These are phyloP conservation scores for Orthosia gracilis DNA, from an alignment of 2,888 invertebrate genomes.

Conservation along the genomic window DNA sequence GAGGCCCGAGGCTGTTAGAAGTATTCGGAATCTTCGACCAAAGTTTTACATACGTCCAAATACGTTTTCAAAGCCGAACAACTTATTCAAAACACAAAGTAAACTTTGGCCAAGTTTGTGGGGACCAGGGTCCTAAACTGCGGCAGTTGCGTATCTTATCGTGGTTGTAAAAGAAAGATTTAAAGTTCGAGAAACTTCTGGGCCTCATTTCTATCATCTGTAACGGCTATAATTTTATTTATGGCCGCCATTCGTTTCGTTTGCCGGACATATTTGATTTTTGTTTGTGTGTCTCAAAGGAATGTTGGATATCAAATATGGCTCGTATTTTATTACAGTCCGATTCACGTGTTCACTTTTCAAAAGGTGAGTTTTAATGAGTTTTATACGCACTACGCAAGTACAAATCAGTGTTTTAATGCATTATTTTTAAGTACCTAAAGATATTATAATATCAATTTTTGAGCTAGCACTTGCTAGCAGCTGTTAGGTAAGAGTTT, in stretches of 20 bases:
- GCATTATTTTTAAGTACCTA: background rate
- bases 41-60: constrained; percentile 50
- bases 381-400: too few relatives aligned
- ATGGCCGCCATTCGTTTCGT: constrained; percentile 53
- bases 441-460: too few relatives aligned
- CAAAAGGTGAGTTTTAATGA: background rate
- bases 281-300: constrained; percentile 35
- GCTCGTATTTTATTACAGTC: constrained; percentile 20
- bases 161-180: constrained; percentile 67
- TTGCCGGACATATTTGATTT: constrained; percentile 51
- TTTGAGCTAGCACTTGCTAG: too few relatives aligned
- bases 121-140: constrained; percentile 44
- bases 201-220: constrained; percentile 59
- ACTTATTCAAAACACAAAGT: constrained; percentile 66
- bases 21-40: constrained; percentile 39
- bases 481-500: too few relatives aligned
- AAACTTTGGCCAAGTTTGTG: constrained; percentile 55
- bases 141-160: constrained; percentile 66
- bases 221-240: constrained; percentile 65
- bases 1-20: constrained; percentile 42
- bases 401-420: background rate
- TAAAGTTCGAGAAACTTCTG: constrained; percentile 62
- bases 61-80: constrained; percentile 40
- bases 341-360: background rate
- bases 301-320: constrained; percentile 19